phyloP scores from a whole-genome alignment of 53 echinoderm and acorn worm species.

The Holothuria scabra region DNA sequence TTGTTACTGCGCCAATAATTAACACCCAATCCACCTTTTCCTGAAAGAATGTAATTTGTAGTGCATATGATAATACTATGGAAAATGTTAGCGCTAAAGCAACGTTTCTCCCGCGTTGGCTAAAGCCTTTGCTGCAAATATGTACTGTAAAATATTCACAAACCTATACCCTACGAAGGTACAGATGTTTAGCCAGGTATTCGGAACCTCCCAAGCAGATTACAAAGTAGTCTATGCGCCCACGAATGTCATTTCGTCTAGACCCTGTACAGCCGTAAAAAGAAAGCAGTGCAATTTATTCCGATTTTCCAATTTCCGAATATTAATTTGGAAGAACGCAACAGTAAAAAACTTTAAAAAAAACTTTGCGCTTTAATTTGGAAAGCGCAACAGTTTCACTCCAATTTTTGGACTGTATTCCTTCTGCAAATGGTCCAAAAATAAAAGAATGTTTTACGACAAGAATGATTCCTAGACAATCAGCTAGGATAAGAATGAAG shows the following conservation, averaged over 20 bases:
- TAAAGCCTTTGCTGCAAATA: neutral
- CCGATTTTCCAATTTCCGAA: neutral
- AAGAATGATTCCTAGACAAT: neutral
- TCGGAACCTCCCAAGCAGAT: conserved; percentile 7
- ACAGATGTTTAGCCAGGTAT: neutral
- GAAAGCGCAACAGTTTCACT: neutral
- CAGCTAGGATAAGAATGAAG: neutral
- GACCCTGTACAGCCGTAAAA: neutral
- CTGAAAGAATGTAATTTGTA: neutral
- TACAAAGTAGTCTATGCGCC: neutral
- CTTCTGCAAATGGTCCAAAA: neutral
- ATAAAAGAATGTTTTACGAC: conserved; percentile 7
- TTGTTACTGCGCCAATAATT: neutral
- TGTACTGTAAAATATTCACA: neutral
- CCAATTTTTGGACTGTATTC: neutral
- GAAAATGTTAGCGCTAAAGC: neutral
- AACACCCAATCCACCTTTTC: neutral
- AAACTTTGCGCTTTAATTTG: too few species aligned
- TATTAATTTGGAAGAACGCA: neutral
- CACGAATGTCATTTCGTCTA: neutral
- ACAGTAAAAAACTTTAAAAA: too few species aligned
- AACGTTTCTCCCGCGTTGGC: neutral
- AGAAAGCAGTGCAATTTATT: neutral
- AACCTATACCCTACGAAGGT: neutral
- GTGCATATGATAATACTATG: neutral